Evolutionary conservation across 2,113 vertebrate genomes (phyloP).

Genomic region (Sylvietta virens): DNA sequence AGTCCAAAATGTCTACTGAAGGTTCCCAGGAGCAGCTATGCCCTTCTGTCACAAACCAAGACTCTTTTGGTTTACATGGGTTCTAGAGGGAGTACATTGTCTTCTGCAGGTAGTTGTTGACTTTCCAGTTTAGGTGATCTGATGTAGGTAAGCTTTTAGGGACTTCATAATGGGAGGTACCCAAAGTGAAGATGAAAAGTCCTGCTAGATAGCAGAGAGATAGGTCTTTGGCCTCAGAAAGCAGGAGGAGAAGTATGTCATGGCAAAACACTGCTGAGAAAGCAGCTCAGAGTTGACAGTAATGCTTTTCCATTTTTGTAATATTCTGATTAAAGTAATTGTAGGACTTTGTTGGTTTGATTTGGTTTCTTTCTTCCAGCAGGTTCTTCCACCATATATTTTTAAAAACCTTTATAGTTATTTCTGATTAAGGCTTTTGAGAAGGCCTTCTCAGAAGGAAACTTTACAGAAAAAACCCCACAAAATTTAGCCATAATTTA

Average conservation of each 20-base stretch:
- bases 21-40: background rate
- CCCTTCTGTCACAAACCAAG: background rate
- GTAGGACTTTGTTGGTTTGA: background rate
- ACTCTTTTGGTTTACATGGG: background rate
- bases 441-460: background rate
- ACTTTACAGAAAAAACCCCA: background rate
- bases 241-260: background rate
- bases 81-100: background rate
- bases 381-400: background rate
- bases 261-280: background rate
- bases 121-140: background rate
- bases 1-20: background rate
- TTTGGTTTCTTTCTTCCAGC: background rate
- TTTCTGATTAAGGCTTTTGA: background rate
- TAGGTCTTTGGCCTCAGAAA: background rate
- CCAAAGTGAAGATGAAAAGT: background rate
- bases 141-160: background rate
- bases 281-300: background rate
- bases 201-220: background rate
- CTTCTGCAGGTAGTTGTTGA: background rate
- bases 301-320: background rate
- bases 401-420: background rate
- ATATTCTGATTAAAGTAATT: background rate
- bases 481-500: background rate
- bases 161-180: background rate